Percentiles rank a stretch among this genome's conserved stretches.
Conservation (phyloP, 2,888 invertebrate species). For the Polydrusus tereticollis region DNA sequence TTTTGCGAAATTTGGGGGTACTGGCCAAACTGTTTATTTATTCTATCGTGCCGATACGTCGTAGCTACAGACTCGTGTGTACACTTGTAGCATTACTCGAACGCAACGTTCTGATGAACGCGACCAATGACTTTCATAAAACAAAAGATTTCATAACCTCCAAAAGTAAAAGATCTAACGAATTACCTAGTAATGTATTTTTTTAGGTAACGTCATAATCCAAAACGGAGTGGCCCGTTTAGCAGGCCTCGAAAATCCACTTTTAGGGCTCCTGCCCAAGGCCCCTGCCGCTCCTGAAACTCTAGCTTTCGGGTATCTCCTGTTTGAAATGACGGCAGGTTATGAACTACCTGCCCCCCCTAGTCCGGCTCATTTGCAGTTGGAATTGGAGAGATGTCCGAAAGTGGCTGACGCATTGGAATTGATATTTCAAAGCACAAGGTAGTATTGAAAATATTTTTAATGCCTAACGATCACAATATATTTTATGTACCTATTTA, state of each 20-base stretch:
- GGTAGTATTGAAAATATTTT: too few relatives aligned
- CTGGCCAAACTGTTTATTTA: too few relatives aligned
- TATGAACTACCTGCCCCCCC: conserved; percentile 84
- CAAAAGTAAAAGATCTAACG: not conserved
- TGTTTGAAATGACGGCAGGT: conserved; percentile 94
- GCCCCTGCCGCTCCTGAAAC: conserved; percentile 73
- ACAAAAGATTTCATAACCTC: not conserved
- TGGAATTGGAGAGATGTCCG: conserved; percentile 79
- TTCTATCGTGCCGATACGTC: too few relatives aligned
- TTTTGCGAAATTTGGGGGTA: too few relatives aligned
- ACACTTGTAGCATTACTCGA: too few relatives aligned
- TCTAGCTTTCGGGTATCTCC: conserved; percentile 84
- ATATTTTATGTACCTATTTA: too few relatives aligned
- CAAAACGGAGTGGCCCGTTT: conserved; percentile 93
- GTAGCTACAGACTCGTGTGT: too few relatives aligned
- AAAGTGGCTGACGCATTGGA: conserved; percentile 84
- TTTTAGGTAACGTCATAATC: conserved; percentile 90
- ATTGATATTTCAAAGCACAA: conserved; percentile 79
- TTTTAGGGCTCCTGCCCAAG: conserved; percentile 80
- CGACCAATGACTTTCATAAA: too few relatives aligned
- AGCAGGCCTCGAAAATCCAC: conserved; percentile 88
- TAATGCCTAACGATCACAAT: too few relatives aligned
- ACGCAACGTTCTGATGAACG: too few relatives aligned
- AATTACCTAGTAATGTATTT: conserved; percentile 72
- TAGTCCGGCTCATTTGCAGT: conserved; percentile 78